Conservation (phyloP, 2,797 vertebrate genomes). For the Tamandua tetradactyla region DNA sequence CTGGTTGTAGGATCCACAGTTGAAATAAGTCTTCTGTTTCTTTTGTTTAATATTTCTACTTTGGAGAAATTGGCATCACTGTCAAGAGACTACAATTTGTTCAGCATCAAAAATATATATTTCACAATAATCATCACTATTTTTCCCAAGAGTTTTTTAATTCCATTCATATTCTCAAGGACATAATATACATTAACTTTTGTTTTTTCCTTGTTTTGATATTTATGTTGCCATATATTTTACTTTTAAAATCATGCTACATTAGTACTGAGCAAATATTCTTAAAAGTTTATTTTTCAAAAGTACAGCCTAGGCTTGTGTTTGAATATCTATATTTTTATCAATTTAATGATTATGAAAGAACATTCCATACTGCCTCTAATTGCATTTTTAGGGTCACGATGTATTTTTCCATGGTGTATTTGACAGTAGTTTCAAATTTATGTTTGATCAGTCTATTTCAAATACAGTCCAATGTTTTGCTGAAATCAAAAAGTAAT, state of each 20-base stretch:
- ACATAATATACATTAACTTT: not conserved
- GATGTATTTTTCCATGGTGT: not conserved
- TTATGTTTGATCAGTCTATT: not conserved
- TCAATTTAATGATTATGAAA: not conserved
- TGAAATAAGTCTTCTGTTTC: not conserved
- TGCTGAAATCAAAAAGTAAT: not conserved
- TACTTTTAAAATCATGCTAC: not conserved
- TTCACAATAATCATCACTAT: not conserved
- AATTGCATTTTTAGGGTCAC: not conserved
- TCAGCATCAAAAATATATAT: not conserved
- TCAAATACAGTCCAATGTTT: not conserved
- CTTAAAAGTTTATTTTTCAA: not conserved
- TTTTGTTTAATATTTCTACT: not conserved
- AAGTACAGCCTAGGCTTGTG: not conserved
- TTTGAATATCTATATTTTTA: constrained; percentile 10
- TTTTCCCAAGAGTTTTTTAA: not conserved
- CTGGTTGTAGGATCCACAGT: not conserved
- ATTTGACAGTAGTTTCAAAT: not conserved
- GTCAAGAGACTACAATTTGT: not conserved
- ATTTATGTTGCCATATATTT: not conserved
- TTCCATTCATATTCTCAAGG: not conserved
- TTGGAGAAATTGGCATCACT: not conserved
- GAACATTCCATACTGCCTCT: not conserved
- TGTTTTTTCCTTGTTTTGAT: not conserved
- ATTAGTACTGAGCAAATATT: not conserved